These are phyloP conservation scores for Helleia helle DNA, from an alignment of 2,888 invertebrate genomes.

Conservation along the genomic window DNA sequence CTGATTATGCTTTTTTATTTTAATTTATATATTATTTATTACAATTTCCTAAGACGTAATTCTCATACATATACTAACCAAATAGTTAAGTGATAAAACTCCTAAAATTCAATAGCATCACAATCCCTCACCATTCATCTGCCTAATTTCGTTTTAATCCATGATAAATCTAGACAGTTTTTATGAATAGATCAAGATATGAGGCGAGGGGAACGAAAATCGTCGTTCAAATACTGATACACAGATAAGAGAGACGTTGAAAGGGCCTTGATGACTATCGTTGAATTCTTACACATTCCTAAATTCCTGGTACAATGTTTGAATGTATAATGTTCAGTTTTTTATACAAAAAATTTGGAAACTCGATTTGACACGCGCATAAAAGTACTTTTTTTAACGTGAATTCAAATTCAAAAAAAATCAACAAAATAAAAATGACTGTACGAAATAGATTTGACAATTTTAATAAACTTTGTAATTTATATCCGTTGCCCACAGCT, in stretches of 20 bases:
- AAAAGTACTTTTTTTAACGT: no score
- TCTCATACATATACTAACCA: no score
- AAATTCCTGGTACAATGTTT: conserved; percentile 60
- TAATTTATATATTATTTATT: no score
- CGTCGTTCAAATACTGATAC: conserved; percentile 39
- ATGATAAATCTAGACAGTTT: conserved; percentile 36
- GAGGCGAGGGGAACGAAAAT: conserved; percentile 35
- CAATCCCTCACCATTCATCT: conserved; percentile 26
- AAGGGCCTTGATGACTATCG: conserved; percentile 47
- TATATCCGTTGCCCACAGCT: no score
- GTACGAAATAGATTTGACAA: no score
- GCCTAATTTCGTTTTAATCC: conserved; percentile 43
- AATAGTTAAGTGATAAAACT: no score
- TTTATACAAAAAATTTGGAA: background rate
- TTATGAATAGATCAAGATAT: conserved; percentile 44
- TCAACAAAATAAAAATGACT: no score
- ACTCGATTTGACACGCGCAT: background rate
- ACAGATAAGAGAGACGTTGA: conserved; percentile 46
- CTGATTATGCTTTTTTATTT: no score
- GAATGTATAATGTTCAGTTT: conserved; percentile 31
- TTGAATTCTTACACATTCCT: conserved; percentile 55
- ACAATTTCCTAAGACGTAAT: no score
- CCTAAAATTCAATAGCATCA: no score
- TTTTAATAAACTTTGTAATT: no score
- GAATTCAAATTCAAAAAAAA: background rate